phyloP scores from a whole-genome alignment of 2,797 vertebrate genomes.

The Crenichthys baileyi region DNA sequence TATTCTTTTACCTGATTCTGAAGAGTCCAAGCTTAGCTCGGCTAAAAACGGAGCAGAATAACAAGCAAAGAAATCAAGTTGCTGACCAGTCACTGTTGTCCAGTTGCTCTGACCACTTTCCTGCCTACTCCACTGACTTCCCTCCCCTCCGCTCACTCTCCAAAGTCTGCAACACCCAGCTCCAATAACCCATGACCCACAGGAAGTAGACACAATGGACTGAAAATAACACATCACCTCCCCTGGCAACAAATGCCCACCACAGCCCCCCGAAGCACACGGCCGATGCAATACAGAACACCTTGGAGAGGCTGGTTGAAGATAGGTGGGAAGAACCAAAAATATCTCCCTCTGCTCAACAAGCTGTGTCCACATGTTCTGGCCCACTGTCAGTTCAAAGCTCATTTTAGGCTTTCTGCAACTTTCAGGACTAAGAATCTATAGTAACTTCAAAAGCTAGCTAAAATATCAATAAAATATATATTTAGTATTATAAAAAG shows the following conservation, averaged over 20 bases:
- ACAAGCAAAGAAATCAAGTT: conserved; percentile 46
- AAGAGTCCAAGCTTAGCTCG: conserved; percentile 55
- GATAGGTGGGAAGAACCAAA: conserved; percentile 63
- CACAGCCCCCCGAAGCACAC: conserved; percentile 54
- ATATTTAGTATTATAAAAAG: no score
- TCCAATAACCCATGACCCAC: conserved; percentile 93
- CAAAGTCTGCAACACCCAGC: conserved; percentile 88
- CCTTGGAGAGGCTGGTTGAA: conserved; percentile 36
- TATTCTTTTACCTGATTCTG: conserved; percentile 68
- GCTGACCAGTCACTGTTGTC: conserved; percentile 73
- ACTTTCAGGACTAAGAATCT: neutral
- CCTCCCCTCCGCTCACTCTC: conserved; percentile 73
- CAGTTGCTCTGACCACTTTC: conserved; percentile 79
- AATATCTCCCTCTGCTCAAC: conserved; percentile 47
- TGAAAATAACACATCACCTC: conserved; percentile 91
- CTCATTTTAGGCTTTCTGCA: conserved; percentile 1
- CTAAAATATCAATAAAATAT: no score
- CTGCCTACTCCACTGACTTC: conserved; percentile 79
- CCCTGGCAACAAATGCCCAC: conserved; percentile 78
- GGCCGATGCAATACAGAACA: conserved; percentile 36
- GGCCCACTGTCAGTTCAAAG: conserved; percentile 24
- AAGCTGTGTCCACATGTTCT: conserved; percentile 26
- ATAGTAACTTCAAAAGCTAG: neutral
- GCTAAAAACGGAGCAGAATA: conserved; percentile 28
- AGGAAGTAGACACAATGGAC: conserved; percentile 96